Conservation (phyloP, 2,888 invertebrate species). For the Tillus elongatus region DNA sequence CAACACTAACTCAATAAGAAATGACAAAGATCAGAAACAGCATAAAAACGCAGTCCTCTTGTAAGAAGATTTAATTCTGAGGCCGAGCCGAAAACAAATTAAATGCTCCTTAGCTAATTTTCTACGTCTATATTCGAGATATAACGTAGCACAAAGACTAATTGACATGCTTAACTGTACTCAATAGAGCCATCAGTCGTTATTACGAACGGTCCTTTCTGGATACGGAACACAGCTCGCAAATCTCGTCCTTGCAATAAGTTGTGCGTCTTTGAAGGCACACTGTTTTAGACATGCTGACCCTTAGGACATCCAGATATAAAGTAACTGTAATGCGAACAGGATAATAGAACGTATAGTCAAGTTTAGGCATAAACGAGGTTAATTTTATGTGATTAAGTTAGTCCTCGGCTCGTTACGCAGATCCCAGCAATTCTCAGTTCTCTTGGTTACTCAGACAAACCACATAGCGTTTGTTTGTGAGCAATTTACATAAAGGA, state of each 20-base stretch:
- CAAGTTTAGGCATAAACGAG: constrained; percentile 20
- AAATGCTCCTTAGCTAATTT: no score
- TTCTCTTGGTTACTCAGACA: constrained; percentile 27
- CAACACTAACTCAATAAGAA: no score
- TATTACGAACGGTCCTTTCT: no score
- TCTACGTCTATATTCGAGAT: no score
- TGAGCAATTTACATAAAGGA: constrained; percentile 32
- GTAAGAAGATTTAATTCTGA: no score
- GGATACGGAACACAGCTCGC: no score
- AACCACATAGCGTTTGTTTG: constrained; percentile 30
- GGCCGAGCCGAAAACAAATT: no score
- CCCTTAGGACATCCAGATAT: constrained; percentile 2
- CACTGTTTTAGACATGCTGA: neutral
- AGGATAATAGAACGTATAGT: constrained; percentile 18
- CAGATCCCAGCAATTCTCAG: constrained; percentile 29
- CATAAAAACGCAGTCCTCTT: no score
- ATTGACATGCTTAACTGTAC: no score
- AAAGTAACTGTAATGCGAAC: constrained; percentile 7
- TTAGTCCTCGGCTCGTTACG: constrained; percentile 31
- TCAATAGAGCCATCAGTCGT: no score
- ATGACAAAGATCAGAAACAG: no score
- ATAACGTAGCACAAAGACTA: no score
- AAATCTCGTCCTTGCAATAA: neutral
- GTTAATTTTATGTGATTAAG: constrained; percentile 26
- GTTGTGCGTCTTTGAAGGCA: constrained; percentile 1